phyloP scores from a whole-genome alignment of 2,113 vertebrate species.

The Myotis brandtii region DNA sequence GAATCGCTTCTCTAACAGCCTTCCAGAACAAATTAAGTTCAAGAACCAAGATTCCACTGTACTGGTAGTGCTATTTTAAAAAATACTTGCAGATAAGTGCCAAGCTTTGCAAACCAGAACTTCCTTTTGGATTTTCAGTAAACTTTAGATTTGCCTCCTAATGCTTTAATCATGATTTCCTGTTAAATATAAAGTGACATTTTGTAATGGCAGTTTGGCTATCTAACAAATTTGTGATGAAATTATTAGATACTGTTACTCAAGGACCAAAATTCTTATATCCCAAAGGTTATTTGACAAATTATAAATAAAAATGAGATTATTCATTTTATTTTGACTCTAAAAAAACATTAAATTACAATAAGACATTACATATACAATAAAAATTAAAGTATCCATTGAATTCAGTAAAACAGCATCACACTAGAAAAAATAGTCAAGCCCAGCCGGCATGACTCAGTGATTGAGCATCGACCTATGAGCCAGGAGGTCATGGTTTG shows the following conservation, averaged over 20 bases:
- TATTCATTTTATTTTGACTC: conserved; percentile 45
- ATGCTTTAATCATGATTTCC: conserved; percentile 14
- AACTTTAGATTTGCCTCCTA: not conserved
- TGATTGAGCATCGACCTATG: too few species aligned
- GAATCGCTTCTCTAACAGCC: not conserved
- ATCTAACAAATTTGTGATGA: conserved; percentile 35
- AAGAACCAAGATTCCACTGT: not conserved
- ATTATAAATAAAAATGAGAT: conserved; percentile 54
- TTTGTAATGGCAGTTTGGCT: conserved; percentile 38
- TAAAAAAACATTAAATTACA: conserved; percentile 42
- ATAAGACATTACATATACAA: conserved; percentile 46
- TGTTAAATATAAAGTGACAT: conserved; percentile 1
- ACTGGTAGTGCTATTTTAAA: conserved; percentile 10
- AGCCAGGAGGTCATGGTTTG: too few species aligned
- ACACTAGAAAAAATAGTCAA: conserved; percentile 43
- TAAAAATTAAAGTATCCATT: conserved; percentile 47
- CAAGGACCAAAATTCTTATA: conserved; percentile 22
- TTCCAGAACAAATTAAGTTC: not conserved
- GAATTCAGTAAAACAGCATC: conserved; percentile 55
- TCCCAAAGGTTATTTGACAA: not conserved
- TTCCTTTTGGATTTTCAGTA: conserved; percentile 25
- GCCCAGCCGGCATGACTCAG: too few species aligned
- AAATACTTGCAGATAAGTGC: conserved; percentile 1
- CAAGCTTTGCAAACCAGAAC: conserved; percentile 38
- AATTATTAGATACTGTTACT: conserved; percentile 6